Conservation (phyloP, 2,888 invertebrate species). For the Zeuzera pyrina region DNA sequence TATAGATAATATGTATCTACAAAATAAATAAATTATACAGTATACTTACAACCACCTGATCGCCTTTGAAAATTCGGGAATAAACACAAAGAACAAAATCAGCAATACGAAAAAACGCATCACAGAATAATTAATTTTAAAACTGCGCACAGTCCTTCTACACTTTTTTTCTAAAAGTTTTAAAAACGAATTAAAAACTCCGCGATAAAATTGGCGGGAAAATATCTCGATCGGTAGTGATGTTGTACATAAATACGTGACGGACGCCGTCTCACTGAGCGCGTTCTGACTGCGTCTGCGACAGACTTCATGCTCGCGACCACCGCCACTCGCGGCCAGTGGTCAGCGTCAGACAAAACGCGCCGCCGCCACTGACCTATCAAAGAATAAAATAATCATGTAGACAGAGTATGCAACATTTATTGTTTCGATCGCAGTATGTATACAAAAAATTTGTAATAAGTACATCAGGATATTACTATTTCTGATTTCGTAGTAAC, state of each 20-base stretch:
- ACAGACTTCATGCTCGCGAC: conserved; percentile 37
- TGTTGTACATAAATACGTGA: background rate
- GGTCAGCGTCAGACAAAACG: conserved; percentile 50
- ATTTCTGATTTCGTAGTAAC: no score
- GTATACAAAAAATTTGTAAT: no score
- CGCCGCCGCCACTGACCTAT: conserved; percentile 36
- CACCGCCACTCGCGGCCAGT: conserved; percentile 28
- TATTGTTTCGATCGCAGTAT: no score
- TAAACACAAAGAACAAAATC: conserved; percentile 65
- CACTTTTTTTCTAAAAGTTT: conserved; percentile 9
- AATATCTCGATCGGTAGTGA: conserved; percentile 19
- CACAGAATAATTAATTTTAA: conserved; percentile 29
- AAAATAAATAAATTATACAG: conserved; percentile 1
- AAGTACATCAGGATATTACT: no score
- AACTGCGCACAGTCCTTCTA: conserved; percentile 9
- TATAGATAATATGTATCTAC: no score
- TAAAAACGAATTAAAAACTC: conserved; percentile 13
- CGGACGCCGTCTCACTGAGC: conserved; percentile 23
- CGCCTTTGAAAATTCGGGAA: conserved; percentile 52
- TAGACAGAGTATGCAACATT: no score
- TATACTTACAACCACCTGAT: conserved; percentile 68
- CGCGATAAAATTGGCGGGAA: conserved; percentile 57
- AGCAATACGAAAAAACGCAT: conserved; percentile 61
- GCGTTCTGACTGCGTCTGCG: conserved; percentile 42
- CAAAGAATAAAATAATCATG: no score